phyloP scores from a whole-genome alignment of 2,113 vertebrate genomes.

The Brevimyrus niger region DNA sequence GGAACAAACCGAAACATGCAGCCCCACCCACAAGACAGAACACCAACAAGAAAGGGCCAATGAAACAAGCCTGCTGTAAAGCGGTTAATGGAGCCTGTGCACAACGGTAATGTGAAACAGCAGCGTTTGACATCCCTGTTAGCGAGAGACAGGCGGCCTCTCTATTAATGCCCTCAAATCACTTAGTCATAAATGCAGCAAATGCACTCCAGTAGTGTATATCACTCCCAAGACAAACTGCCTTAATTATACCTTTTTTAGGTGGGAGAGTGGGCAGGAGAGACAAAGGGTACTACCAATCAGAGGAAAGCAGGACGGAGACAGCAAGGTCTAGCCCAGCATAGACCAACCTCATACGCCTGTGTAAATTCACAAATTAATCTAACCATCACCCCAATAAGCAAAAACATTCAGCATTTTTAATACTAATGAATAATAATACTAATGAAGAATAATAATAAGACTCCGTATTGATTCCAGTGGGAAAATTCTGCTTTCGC shows the following conservation, averaged over 20 bases:
- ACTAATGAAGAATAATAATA: no score
- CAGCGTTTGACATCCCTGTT: neutral
- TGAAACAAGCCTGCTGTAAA: neutral
- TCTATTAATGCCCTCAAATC: neutral
- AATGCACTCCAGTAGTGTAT: neutral
- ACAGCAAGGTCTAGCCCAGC: slow-evolving; percentile 3
- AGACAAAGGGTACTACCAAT: slow-evolving; percentile 8
- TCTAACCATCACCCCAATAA: neutral
- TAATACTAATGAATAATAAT: neutral
- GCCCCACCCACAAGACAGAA: neutral
- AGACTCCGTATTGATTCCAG: neutral
- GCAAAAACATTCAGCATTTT: neutral
- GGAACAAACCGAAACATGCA: neutral
- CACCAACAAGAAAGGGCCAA: neutral
- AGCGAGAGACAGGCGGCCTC: neutral
- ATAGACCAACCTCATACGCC: neutral
- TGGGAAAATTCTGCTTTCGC: neutral
- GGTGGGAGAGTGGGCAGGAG: neutral
- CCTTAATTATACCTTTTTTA: neutral
- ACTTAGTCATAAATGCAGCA: neutral
- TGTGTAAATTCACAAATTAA: neutral
- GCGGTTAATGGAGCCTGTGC: neutral
- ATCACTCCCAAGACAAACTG: neutral
- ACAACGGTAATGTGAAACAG: neutral
- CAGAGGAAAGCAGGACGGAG: slow-evolving; percentile 4